Evolutionary conservation across 1,140 invertebrate genomes (phyloP).

Genomic region (Bombus consobrinus): DNA sequence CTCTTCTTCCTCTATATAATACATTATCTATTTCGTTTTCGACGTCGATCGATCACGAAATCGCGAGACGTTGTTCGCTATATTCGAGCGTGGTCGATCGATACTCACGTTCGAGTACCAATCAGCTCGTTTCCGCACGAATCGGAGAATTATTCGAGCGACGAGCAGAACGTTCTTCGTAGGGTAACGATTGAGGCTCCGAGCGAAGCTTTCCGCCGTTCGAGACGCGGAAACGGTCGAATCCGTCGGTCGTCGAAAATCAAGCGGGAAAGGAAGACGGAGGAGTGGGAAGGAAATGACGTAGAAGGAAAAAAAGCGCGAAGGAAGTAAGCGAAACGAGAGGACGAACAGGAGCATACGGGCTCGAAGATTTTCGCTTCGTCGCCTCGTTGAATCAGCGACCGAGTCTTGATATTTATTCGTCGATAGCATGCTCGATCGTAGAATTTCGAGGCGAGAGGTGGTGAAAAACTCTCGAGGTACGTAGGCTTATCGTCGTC

Average conservation of each 20-base stretch:
- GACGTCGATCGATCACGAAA: constrained; percentile 1
- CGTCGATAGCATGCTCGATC: constrained; percentile 60
- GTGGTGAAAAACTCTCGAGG: constrained; percentile 48
- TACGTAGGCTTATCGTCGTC: constrained; percentile 59
- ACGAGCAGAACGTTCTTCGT: constrained; percentile 39
- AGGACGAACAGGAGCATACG: background rate
- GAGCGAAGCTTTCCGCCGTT: constrained; percentile 53
- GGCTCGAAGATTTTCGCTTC: constrained; percentile 58
- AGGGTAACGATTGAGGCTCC: constrained; percentile 44
- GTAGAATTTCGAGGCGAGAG: constrained; percentile 54
- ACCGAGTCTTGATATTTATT: constrained; percentile 62
- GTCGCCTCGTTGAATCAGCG: constrained; percentile 63
- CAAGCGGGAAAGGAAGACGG: constrained; percentile 4
- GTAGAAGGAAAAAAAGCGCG: constrained; percentile 7
- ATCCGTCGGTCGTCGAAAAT: constrained; percentile 43
- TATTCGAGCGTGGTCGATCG: constrained; percentile 9
- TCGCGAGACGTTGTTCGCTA: background rate
- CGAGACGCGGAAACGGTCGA: constrained; percentile 30
- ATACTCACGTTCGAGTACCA: constrained; percentile 49
- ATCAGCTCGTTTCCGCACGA: constrained; percentile 64
- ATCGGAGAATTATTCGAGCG: constrained; percentile 64
- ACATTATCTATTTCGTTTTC: background rate
- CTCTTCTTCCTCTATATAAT: background rate
- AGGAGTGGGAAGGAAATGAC: too few relatives aligned
- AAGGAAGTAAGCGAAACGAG: constrained; percentile 40